These are phyloP conservation scores for Zeus faber DNA, from an alignment of 2,113 vertebrate genomes.

Conservation along the genomic window DNA sequence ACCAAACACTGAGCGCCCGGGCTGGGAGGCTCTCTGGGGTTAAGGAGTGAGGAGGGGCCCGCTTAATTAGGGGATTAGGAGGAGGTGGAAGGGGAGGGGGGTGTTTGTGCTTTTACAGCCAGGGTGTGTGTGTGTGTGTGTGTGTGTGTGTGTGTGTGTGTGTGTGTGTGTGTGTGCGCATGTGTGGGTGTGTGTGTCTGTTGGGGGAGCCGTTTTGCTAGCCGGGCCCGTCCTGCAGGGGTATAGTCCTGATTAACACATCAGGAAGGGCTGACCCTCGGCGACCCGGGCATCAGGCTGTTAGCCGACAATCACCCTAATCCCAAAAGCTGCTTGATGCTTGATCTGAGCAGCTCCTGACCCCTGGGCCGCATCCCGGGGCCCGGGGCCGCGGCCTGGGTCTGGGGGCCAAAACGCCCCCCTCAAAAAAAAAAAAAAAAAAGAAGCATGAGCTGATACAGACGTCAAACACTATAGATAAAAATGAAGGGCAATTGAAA, in stretches of 20 bases:
- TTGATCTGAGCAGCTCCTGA: slow-evolving; percentile 24
- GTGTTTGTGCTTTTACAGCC: slow-evolving; percentile 78
- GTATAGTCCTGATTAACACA: slow-evolving; percentile 77
- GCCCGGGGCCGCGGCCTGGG: background rate
- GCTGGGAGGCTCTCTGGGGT: slow-evolving; percentile 60
- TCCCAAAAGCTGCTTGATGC: slow-evolving; percentile 49
- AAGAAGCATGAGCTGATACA: too few relatives aligned
- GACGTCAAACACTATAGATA: too few relatives aligned
- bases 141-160: slow-evolving; percentile 24
- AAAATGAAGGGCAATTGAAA: too few relatives aligned
- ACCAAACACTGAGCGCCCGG: slow-evolving; percentile 65
- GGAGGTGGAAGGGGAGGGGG: slow-evolving; percentile 15
- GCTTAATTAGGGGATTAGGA: slow-evolving; percentile 78
- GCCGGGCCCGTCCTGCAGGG: slow-evolving; percentile 57
- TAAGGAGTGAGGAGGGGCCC: slow-evolving; percentile 67
- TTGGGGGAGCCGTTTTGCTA: slow-evolving; percentile 58
- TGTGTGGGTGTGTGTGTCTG: slow-evolving; percentile 5
- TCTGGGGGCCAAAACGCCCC: background rate
- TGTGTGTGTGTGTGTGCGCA: slow-evolving; percentile 9
- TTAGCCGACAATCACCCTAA: slow-evolving; percentile 76
- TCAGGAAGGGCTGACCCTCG: slow-evolving; percentile 73
- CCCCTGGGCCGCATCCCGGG: slow-evolving; percentile 6
- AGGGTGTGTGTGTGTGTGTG: slow-evolving; percentile 40
- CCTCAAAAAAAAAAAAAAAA: too few relatives aligned
- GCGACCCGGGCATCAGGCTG: slow-evolving; percentile 75